Conservation (phyloP, 2,113 vertebrate species). For the Chaetorhynchus papuensis region DNA sequence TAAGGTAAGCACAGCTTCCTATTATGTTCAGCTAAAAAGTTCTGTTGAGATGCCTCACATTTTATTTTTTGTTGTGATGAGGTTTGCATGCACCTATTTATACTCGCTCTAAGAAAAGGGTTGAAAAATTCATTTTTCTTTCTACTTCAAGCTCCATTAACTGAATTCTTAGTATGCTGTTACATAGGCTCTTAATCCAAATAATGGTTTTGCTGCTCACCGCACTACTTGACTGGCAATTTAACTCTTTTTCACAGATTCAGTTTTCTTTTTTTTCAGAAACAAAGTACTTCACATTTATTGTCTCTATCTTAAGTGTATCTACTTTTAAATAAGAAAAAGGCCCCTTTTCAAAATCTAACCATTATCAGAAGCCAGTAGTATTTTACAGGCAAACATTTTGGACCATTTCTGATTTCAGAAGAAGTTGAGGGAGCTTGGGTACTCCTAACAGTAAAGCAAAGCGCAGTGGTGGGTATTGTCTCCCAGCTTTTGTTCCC, state of each 20-base stretch:
- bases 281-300: background rate
- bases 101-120: background rate
- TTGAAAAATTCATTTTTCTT: background rate
- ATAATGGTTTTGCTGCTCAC: background rate
- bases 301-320: background rate
- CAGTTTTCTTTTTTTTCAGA: background rate
- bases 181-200: background rate
- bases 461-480: background rate
- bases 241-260: background rate
- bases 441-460: background rate
- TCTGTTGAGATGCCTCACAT: background rate
- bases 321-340: background rate
- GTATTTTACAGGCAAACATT: background rate
- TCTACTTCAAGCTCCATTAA: background rate
- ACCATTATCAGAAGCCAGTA: background rate
- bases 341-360: background rate
- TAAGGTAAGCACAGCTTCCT: constrained; percentile 82
- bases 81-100: background rate
- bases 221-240: background rate
- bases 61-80: background rate
- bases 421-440: constrained; percentile 14
- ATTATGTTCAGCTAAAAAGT: background rate
- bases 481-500: constrained; percentile 52
- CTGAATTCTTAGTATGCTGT: background rate
- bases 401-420: background rate